Evolutionary conservation across 2,797 vertebrate genomes (phyloP), one percentile per base, ranked within the genome.

Genomic region (Myripristis jacobus): DNA sequence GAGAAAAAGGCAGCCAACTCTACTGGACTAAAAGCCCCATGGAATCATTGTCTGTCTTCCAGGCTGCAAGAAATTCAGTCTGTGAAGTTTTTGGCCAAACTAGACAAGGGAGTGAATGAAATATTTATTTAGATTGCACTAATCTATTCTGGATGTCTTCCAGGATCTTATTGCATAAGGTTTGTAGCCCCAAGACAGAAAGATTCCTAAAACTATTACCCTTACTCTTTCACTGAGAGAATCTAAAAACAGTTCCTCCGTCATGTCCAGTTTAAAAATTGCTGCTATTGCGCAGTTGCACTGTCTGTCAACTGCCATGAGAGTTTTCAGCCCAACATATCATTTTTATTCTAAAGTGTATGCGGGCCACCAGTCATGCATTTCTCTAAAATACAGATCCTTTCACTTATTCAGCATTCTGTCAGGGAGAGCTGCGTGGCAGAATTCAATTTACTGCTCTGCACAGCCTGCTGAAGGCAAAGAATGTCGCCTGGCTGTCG

Each of bases 301-400:
- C 73, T 84, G 81, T 91, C 88, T 88, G 87, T 91, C 88, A 90
- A 88, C 75, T 85, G 85, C 77, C 88, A 87, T 66, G 55, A 75
- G 77, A 89, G 83, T 84, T 87, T 85, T 84, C 81, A 63, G 71
- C 47, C 83, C 85, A 82, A n/a, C 41, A 56, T 50, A 63, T 63
- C 60, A 63, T 41, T 68, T 44, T 65, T 47, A 62, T 73, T 77
- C 54, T 54, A 55, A 52, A 31, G n/a, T n/a, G n/a, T 46, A 70
- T 43, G 38, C 59, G 55, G 47, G 76, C 70, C 16, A 67, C 36
- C 63, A 83, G 70, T 73, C 62, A 58, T 51, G 21, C 38, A 44
- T 15, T 58, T 81, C 63, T 66, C 18, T 77, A 63, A 80, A 73
- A 87, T 51, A 46, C 38, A 25, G 64, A 64, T 50, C 55, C 46